phyloP scores from a whole-genome alignment of 2,113 vertebrate species.

The Eidolon helvum region DNA sequence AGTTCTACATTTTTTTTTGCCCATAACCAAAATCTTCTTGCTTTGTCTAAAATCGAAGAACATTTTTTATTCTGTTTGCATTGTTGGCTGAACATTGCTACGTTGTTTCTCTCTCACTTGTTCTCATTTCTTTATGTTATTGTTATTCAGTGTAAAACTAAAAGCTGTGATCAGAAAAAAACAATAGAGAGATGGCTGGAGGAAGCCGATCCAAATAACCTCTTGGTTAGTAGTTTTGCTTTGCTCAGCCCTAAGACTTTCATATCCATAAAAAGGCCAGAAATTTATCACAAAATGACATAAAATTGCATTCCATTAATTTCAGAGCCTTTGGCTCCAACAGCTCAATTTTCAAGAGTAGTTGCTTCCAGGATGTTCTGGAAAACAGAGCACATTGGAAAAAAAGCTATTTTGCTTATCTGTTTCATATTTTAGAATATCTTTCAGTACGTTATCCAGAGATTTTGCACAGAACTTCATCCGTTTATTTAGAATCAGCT shows the following conservation, averaged over 20 bases:
- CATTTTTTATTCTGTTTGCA: conserved; percentile 70
- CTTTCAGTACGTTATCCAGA: conserved; percentile 61
- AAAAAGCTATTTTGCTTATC: conserved; percentile 71
- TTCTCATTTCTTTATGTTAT: conserved; percentile 67
- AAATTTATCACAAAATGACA: conserved; percentile 72
- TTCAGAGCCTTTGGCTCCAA: conserved; percentile 73
- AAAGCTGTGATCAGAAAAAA: conserved; percentile 53
- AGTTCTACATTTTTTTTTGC: neutral
- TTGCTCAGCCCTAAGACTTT: conserved; percentile 40
- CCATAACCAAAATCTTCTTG: conserved; percentile 43
- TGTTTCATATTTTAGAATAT: conserved; percentile 68
- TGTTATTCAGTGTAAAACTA: conserved; percentile 64
- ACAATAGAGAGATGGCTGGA: conserved; percentile 50
- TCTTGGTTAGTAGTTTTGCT: conserved; percentile 34
- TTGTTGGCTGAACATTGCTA: conserved; percentile 48
- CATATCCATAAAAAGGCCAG: conserved; percentile 57
- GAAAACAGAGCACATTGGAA: conserved; percentile 56
- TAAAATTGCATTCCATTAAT: conserved; percentile 78
- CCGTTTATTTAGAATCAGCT: conserved; percentile 19
- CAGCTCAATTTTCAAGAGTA: conserved; percentile 65
- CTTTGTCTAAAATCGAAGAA: conserved; percentile 58
- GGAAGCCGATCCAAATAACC: conserved; percentile 19
- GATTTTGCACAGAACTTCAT: conserved; percentile 55
- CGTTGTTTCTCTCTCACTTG: conserved; percentile 34
- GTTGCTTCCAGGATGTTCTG: conserved; percentile 54